Conservation (phyloP, 2,797 vertebrate species). For the Nothura maculosa region DNA sequence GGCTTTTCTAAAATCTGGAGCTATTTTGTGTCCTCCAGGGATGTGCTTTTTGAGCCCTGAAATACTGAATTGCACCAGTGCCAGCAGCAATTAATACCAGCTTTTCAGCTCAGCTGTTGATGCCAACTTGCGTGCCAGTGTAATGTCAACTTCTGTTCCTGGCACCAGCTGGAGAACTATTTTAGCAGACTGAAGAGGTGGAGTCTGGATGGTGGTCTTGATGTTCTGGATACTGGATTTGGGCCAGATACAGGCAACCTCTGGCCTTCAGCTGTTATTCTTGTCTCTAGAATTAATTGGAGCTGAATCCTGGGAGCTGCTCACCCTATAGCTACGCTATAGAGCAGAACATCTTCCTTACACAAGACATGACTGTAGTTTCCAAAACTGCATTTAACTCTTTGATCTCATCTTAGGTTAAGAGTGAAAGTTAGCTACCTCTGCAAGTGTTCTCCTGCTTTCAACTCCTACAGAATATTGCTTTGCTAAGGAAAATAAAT, state of each 20-base stretch:
- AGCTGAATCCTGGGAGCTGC: neutral
- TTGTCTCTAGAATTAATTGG: constrained; percentile 59
- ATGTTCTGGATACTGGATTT: constrained; percentile 53
- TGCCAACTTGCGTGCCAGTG: constrained; percentile 28
- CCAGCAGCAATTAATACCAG: constrained; percentile 36
- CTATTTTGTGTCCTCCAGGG: neutral
- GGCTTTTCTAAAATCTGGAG: constrained; percentile 44
- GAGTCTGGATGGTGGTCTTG: constrained; percentile 39
- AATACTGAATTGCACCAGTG: neutral
- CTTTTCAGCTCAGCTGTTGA: constrained; percentile 21
- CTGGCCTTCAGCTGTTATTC: constrained; percentile 51
- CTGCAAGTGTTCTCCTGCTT: neutral
- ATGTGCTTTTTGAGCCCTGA: constrained; percentile 23
- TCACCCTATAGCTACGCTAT: neutral
- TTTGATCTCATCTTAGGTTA: constrained; percentile 21
- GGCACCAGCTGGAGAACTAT: constrained; percentile 52
- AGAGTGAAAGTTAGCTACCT: neutral
- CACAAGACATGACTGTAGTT: neutral
- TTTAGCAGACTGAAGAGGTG: constrained; percentile 55
- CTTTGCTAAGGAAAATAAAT: neutral
- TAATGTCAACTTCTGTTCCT: constrained; percentile 61
- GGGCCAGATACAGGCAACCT: constrained; percentile 35
- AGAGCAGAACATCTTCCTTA: constrained; percentile 11
- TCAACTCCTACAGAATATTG: constrained; percentile 5
- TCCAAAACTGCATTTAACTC: neutral